phyloP scores from a whole-genome alignment of 1,140 invertebrate species.

The Spodoptera frugiperda region DNA sequence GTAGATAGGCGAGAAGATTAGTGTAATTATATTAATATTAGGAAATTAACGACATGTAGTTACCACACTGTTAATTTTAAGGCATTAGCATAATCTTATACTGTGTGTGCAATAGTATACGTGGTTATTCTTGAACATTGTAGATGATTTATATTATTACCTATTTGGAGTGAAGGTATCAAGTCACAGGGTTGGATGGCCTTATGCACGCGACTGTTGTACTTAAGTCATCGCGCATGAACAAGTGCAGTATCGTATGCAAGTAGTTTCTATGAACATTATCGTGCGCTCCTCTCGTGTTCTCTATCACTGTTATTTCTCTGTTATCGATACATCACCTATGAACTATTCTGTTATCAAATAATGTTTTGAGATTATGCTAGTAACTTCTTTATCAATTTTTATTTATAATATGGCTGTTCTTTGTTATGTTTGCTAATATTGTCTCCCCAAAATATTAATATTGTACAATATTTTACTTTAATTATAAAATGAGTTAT shows the following conservation, averaged over 20 bases:
- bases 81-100: constrained; percentile 78
- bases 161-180: constrained; percentile 54
- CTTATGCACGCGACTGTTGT: constrained; percentile 62
- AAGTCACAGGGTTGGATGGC: constrained; percentile 66
- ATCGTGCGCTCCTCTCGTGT: constrained; percentile 32
- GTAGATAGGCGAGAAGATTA: constrained; percentile 63
- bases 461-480: constrained; percentile 75
- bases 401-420: constrained; percentile 63
- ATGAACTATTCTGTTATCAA: constrained; percentile 51
- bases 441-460: constrained; percentile 75
- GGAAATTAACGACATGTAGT: constrained; percentile 71
- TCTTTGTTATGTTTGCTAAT: constrained; percentile 83
- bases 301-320: constrained; percentile 22
- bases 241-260: constrained; percentile 55
- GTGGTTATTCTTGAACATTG: constrained; percentile 56
- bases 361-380: constrained; percentile 75
- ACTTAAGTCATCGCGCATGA: constrained; percentile 55
- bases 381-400: constrained; percentile 66
- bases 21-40: constrained; percentile 63
- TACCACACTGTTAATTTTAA: constrained; percentile 77
- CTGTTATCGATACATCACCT: constrained; percentile 53
- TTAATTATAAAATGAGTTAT: constrained; percentile 72
- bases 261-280: constrained; percentile 41
- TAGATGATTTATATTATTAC: constrained; percentile 54
- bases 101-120: constrained; percentile 82